Percentiles rank a stretch among this genome's conserved stretches.
phyloP scores from a whole-genome alignment of 2,113 vertebrate genomes.

The Tychaedon coryphoeus region DNA sequence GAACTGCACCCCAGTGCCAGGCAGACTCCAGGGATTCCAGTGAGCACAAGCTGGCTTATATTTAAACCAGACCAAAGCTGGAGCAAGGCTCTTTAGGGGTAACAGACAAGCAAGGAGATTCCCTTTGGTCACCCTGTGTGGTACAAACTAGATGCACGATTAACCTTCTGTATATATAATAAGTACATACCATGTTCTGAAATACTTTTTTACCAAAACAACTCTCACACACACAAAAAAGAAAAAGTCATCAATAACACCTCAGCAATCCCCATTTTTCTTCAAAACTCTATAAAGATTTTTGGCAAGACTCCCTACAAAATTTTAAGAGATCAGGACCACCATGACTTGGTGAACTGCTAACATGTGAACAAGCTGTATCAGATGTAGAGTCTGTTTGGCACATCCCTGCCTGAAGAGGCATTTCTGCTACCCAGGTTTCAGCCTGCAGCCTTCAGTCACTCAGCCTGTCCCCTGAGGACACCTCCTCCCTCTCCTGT shows the following conservation, averaged over 20 bases:
- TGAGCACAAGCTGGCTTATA: background rate
- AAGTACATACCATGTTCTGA: background rate
- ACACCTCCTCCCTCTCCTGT: background rate
- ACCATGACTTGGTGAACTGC: background rate
- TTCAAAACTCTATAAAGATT: background rate
- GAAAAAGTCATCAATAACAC: background rate
- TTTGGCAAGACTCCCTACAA: background rate
- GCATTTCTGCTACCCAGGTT: background rate
- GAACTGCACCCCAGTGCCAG: conserved; percentile 46
- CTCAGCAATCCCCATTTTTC: background rate
- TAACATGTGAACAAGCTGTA: background rate
- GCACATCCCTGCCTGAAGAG: background rate
- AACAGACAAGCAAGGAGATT: background rate
- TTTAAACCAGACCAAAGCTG: background rate
- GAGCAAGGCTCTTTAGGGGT: background rate
- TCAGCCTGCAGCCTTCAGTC: background rate
- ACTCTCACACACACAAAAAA: background rate
- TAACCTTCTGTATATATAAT: background rate
- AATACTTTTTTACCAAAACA: background rate
- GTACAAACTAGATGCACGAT: background rate
- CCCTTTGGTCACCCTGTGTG: background rate
- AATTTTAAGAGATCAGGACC: background rate
- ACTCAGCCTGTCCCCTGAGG: background rate
- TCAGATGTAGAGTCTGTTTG: background rate
- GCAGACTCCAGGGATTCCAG: conserved; percentile 20